These are phyloP conservation scores for Gallinago undulata DNA, from an alignment of 2,113 vertebrate species.

Conservation along the genomic window DNA sequence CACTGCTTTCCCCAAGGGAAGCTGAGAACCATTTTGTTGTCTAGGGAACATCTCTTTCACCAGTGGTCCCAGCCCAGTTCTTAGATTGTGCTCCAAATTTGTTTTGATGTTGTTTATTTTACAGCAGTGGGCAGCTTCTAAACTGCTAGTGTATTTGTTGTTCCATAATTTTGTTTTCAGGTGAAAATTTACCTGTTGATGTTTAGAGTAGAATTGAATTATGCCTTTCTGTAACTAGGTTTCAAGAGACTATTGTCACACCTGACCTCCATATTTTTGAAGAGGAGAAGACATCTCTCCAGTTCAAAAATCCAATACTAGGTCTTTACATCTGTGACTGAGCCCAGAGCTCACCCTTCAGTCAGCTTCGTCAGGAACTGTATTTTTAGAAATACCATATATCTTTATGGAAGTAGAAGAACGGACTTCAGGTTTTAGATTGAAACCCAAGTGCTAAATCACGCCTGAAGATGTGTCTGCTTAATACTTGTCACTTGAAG, in stretches of 20 bases:
- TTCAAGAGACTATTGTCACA: background rate
- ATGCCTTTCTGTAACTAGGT: background rate
- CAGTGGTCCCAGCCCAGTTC: background rate
- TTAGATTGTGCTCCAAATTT: background rate
- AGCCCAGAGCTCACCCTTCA: background rate
- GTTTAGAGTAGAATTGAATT: background rate
- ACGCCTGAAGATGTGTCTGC: background rate
- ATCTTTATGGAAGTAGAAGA: background rate
- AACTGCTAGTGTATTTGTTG: background rate
- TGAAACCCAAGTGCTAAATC: background rate
- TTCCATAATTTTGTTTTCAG: constrained; percentile 34
- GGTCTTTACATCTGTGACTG: background rate
- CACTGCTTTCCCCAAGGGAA: background rate
- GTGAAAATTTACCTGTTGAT: background rate
- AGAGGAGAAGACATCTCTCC: background rate
- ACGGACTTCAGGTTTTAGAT: background rate
- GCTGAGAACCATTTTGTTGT: background rate
- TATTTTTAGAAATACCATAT: background rate
- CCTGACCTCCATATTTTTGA: background rate
- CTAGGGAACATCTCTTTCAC: background rate
- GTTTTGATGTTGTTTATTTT: constrained; percentile 33
- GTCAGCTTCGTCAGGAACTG: background rate
- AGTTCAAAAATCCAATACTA: background rate
- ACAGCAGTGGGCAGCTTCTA: background rate
- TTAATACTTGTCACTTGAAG: background rate